phyloP scores from a whole-genome alignment of 2,888 invertebrate genomes.

The Chrysopilus asiliformis region DNA sequence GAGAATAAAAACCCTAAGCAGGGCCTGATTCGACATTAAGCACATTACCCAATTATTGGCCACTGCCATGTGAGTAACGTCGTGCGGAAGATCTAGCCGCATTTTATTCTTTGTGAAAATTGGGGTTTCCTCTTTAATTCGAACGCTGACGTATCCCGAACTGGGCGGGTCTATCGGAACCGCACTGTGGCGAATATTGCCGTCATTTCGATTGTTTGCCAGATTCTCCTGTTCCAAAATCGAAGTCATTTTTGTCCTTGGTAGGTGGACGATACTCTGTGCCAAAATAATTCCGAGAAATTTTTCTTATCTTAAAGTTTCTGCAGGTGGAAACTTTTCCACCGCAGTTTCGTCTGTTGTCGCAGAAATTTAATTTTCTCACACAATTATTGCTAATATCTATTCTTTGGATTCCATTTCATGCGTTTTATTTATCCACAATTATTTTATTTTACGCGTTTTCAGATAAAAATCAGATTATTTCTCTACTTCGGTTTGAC shows the following conservation, averaged over 20 bases:
- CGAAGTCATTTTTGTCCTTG: constrained; percentile 49
- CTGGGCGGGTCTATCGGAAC: constrained; percentile 34
- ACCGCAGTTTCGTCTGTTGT: too few species aligned
- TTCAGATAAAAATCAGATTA: too few species aligned
- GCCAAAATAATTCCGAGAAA: too few species aligned
- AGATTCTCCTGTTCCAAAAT: constrained; percentile 76
- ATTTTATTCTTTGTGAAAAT: constrained; percentile 79
- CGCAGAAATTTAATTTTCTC: too few species aligned
- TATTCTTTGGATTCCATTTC: too few species aligned
- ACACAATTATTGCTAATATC: too few species aligned
- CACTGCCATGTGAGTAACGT: constrained; percentile 67
- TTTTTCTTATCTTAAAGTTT: too few species aligned
- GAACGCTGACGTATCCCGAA: constrained; percentile 42
- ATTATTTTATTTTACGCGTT: too few species aligned
- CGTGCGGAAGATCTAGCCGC: constrained; percentile 62
- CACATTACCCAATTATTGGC: constrained; percentile 72
- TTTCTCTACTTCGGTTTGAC: too few species aligned
- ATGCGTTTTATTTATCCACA: too few species aligned
- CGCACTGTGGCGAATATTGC: constrained; percentile 27
- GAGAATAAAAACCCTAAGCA: constrained; percentile 70
- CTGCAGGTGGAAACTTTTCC: too few species aligned
- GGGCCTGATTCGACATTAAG: constrained; percentile 66
- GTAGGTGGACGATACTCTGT: too few species aligned
- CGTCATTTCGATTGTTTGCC: constrained; percentile 43
- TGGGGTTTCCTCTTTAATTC: constrained; percentile 58